Evolutionary conservation across 1,140 invertebrate species (phyloP), one percentile per base, ranked within the genome.

Genomic region (Lordiphosa collinella): DNA sequence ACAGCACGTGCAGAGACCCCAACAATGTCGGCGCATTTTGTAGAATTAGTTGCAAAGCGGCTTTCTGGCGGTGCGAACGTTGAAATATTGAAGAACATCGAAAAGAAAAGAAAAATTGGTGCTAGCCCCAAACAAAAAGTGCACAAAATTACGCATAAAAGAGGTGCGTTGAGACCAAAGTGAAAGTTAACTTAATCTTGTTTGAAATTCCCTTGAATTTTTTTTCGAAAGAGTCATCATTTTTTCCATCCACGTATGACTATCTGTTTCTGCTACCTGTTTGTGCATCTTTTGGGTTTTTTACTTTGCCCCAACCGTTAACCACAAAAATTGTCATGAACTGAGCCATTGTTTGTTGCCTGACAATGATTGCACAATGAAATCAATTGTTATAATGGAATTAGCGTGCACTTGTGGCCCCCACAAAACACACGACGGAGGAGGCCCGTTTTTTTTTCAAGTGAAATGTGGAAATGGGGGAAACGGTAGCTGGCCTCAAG

Each of bases 331-430:
- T 54, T 64, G 68, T 46, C 38, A 35, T 75, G 62, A 67, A 66
- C 54, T 48, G 47, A 56, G 56, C n/a, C 68, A 67, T 60, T 80
- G 61, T 50, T 60, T 44, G 51, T 60, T 84, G 72, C 73, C 57
- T 78, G 78, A 76, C 76, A 84, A 84, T 76, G 78, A 82, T 82
- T 82, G 71, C 79, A 84, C 78, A 84, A 84, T 85, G 79, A 68
- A 84, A 84, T 85, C 78, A 84, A 84, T 85, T 84, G 79, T 85
- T 85, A 76, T 84, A 84, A 84, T 84, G 79, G 73, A 85, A 84
- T 84, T 84, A 84, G 75, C 79, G 66, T 68, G 62, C 32, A 68
- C 56, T 44, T 64, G 68, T 62, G 56, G 59, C 59, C 16, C 47
- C 25, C 25, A 29, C 25, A 29, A 29, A 29, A 29, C 25, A 29